Evolutionary conservation across 2,113 vertebrate species (phyloP), one percentile per base, ranked within the genome.

Genomic region (Meleagris gallopavo): DNA sequence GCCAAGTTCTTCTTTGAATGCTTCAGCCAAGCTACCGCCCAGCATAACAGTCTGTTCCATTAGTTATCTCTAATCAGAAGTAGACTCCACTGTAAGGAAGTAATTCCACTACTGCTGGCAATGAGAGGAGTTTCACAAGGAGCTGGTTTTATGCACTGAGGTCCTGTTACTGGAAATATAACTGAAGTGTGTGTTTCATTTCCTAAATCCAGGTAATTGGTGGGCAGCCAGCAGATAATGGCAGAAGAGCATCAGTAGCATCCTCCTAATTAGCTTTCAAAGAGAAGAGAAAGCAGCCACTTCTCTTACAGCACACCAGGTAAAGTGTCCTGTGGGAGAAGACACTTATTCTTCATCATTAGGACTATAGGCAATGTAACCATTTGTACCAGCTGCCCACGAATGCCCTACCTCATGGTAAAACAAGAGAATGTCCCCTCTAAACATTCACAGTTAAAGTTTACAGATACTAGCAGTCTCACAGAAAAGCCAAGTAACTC

Each of bases 11-110:
- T 79, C 72, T 73, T 72, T 29, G 41, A 71, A 66, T 18, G 76
- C 45, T 60, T 91, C 72, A 66, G 55, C 58, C 70, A 61, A 86
- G 67, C 15, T 65, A 89, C 81, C 29, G n/a, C n/a, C 57, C 14
- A 90, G 61, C 41, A 75, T 34, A 92, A 50, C 29, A 75, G 29
- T 13, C 32, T 92, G 67, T 43, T 67, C 66, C 64, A 50, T 88
- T 83, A 93, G 85, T 94, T 84, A 79, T 52, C 69, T 83, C 87
- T 89, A 79, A 73, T 66, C 82, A 83, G 48, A 89, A 89, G 43
- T 1, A 29, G 58, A 55, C 22, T 80, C 34, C 45, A 67, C 70
- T 9, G 2, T 48, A 34, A 54, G 75, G 62, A 86, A 83, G 58
- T 36, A 81, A 50, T 66, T 82, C 66, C 34, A 80, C 71, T 89